Percentiles rank a stretch among this genome's conserved stretches.
These are phyloP conservation scores for Scolopax rusticola DNA, from an alignment of 2,797 vertebrate species.

Conservation along the genomic window DNA sequence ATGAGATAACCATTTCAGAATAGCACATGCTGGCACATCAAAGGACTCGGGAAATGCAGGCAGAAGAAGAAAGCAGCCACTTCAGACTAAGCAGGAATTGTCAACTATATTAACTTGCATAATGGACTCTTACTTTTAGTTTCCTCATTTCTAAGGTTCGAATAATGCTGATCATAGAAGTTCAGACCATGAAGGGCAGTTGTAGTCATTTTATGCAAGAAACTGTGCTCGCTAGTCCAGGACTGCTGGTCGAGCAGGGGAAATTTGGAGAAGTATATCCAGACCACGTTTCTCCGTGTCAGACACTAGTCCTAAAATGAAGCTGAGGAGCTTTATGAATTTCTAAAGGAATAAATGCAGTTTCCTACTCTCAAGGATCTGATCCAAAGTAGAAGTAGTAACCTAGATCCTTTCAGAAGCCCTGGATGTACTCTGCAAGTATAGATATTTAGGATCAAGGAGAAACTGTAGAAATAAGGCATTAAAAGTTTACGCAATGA, in stretches of 20 bases:
- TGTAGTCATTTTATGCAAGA: not conserved
- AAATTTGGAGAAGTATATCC: not conserved
- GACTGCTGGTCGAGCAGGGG: not conserved
- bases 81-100: not conserved
- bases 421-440: not conserved
- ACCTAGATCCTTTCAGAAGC: not conserved
- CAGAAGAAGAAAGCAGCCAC: not conserved
- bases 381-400: not conserved
- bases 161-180: not conserved
- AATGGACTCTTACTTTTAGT: not conserved
- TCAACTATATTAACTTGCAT: not conserved
- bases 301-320: not conserved
- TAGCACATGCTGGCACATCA: not conserved
- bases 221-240: not conserved
- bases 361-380: not conserved
- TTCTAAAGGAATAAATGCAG: not conserved
- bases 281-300: not conserved
- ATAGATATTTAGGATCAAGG: not conserved
- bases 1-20: not conserved
- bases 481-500: not conserved
- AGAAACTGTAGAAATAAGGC: rapidly evolving
- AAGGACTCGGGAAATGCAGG: not conserved
- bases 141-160: not conserved
- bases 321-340: not conserved
- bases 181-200: not conserved